These are phyloP conservation scores for Drosophila santomea DNA, from an alignment of 1,140 invertebrate genomes.

Conservation along the genomic window DNA sequence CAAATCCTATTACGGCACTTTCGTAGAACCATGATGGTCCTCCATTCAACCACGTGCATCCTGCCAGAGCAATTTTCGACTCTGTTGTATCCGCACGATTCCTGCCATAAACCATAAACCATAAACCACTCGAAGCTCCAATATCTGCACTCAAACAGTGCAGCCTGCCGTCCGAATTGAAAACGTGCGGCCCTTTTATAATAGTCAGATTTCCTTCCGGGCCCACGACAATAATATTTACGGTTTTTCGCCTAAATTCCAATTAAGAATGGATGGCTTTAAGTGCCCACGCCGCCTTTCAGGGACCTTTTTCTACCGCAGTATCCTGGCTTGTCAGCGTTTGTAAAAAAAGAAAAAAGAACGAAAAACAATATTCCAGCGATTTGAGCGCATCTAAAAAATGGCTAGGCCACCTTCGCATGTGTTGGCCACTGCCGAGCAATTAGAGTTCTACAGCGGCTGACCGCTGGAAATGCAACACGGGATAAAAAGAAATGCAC, in stretches of 20 bases:
- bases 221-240: constrained; percentile 65
- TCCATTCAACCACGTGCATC: constrained; percentile 13
- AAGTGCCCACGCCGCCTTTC: constrained; percentile 44
- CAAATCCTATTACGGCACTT: constrained; percentile 8
- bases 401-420: constrained; percentile 55
- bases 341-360: background rate
- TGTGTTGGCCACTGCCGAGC: constrained; percentile 64
- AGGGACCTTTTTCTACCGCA: constrained; percentile 27
- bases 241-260: constrained; percentile 77
- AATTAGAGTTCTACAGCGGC: constrained; percentile 75
- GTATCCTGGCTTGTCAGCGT: constrained; percentile 1
- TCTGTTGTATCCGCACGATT: constrained; percentile 17
- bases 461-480: constrained; percentile 44
- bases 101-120: constrained; percentile 38
- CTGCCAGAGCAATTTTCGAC: constrained; percentile 17
- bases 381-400: constrained; percentile 67
- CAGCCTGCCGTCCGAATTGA: constrained; percentile 43
- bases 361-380: constrained; percentile 74
- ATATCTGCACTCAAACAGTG: constrained; percentile 49
- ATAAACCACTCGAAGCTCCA: constrained; percentile 64
- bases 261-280: constrained; percentile 75
- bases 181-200: constrained; percentile 40
- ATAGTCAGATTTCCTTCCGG: constrained; percentile 28
- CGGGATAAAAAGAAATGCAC: constrained; percentile 13
- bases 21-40: constrained; percentile 12